phyloP scores from a whole-genome alignment of 35 echinoderm and acorn worm species.

The Holothuria glaberrima region DNA sequence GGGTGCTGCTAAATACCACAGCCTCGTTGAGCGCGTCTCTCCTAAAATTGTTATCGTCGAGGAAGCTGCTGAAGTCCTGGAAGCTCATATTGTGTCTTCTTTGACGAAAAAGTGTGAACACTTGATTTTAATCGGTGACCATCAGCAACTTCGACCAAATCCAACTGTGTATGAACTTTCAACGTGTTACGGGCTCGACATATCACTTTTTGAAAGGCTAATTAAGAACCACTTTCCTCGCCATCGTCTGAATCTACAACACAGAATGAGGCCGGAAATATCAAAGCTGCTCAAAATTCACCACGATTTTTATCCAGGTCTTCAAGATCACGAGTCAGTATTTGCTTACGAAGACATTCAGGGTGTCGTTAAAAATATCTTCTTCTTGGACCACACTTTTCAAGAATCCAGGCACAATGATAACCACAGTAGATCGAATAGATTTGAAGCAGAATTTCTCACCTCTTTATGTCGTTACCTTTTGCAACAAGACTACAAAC shows the following conservation, averaged over 20 bases:
- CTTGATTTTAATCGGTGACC: slow-evolving; percentile 84
- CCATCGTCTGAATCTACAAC: slow-evolving; percentile 67
- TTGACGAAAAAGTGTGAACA: slow-evolving; percentile 82
- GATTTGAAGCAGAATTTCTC: slow-evolving; percentile 74
- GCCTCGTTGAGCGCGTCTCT: slow-evolving; percentile 71
- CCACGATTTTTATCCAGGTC: slow-evolving; percentile 37
- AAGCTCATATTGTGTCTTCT: slow-evolving; percentile 84
- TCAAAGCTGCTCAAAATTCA: slow-evolving; percentile 69
- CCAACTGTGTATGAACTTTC: slow-evolving; percentile 87
- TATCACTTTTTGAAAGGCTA: slow-evolving; percentile 90
- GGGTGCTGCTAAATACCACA: slow-evolving; percentile 79
- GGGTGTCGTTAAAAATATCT: slow-evolving; percentile 75
- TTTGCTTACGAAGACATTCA: slow-evolving; percentile 38
- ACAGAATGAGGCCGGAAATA: slow-evolving; percentile 92
- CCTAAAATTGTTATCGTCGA: slow-evolving; percentile 88
- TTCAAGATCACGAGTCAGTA: slow-evolving; percentile 77
- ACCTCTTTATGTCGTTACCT: slow-evolving; percentile 73
- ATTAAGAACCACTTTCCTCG: slow-evolving; percentile 80
- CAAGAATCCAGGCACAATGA: slow-evolving; percentile 61
- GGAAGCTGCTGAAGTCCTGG: slow-evolving; percentile 96
- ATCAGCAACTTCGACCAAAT: slow-evolving; percentile 90
- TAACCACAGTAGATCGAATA: slow-evolving; percentile 71
- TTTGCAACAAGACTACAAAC: slow-evolving; percentile 61
- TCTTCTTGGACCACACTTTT: slow-evolving; percentile 80
- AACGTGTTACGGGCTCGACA: slow-evolving; percentile 74